These are phyloP conservation scores for Formica selysi DNA, from an alignment of 1,140 invertebrate species.

Conservation along the genomic window DNA sequence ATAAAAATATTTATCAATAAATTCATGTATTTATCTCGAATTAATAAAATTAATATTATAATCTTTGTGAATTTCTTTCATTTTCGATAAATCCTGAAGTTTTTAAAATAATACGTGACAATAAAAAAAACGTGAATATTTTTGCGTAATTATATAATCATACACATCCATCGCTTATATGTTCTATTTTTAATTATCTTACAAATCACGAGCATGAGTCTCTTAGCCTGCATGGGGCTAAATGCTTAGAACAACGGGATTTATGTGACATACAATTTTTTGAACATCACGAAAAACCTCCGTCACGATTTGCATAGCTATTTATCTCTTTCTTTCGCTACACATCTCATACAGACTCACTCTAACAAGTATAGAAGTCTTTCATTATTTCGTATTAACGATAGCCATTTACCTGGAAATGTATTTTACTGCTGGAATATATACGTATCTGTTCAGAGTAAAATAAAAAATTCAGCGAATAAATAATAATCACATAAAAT, in stretches of 20 bases:
- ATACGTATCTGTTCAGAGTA: neutral
- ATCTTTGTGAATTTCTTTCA: neutral
- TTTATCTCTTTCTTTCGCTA: slow-evolving; percentile 32
- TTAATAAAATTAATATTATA: neutral
- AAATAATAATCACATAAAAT: neutral
- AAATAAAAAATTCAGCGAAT: neutral
- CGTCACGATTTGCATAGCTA: slow-evolving; percentile 31
- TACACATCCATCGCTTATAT: slow-evolving; percentile 62
- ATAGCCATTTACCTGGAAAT: slow-evolving; percentile 56
- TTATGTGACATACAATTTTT: slow-evolving; percentile 42
- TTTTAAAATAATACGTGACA: neutral
- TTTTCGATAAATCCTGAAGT: neutral
- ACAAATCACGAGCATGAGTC: slow-evolving; percentile 64
- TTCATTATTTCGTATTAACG: slow-evolving; percentile 60
- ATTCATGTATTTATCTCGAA: neutral
- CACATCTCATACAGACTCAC: slow-evolving; percentile 3
- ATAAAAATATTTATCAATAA: neutral
- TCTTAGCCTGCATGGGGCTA: slow-evolving; percentile 48
- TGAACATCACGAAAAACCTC: slow-evolving; percentile 26
- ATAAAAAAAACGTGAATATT: neutral
- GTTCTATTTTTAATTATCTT: slow-evolving; percentile 61
- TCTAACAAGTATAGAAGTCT: slow-evolving; percentile 70
- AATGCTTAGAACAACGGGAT: slow-evolving; percentile 65
- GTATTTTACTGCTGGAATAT: slow-evolving; percentile 1
- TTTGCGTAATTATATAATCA: slow-evolving; percentile 44